phyloP scores from a whole-genome alignment of 2,888 invertebrate genomes.

The Drosophila eohydei region DNA sequence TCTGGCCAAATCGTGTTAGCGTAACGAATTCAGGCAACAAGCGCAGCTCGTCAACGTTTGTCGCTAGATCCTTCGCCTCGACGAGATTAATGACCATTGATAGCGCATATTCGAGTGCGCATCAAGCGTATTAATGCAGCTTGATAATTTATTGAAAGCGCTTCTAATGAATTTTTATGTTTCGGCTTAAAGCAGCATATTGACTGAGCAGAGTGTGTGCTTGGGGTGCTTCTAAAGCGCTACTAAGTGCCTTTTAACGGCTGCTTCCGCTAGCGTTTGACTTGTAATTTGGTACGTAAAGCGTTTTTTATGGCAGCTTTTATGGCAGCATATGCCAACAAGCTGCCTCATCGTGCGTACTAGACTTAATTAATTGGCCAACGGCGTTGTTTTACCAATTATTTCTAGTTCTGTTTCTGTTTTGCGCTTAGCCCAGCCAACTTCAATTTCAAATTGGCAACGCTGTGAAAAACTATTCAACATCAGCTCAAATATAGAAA shows the following conservation, averaged over 20 bases:
- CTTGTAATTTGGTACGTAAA: constrained; percentile 58
- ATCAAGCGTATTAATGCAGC: constrained; percentile 65
- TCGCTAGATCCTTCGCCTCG: not conserved
- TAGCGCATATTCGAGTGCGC: constrained; percentile 70
- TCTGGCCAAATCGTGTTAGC: constrained; percentile 37
- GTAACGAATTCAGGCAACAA: constrained; percentile 32
- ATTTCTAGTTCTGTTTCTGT: constrained; percentile 45
- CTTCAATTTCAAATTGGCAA: constrained; percentile 2
- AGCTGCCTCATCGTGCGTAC: constrained; percentile 54
- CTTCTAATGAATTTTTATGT: constrained; percentile 73
- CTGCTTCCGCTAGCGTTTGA: constrained; percentile 52
- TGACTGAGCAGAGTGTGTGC: not conserved
- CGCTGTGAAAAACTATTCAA: not conserved
- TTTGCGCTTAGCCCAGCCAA: not conserved
- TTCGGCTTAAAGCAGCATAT: constrained; percentile 33
- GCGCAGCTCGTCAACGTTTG: constrained; percentile 27
- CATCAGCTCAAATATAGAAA: not conserved
- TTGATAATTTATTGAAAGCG: constrained; percentile 78
- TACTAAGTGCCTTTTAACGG: constrained; percentile 68
- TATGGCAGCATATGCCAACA: constrained; percentile 66
- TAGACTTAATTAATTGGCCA: constrained; percentile 76
- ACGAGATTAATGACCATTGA: constrained; percentile 73
- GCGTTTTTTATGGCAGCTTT: constrained; percentile 61
- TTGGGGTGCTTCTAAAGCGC: constrained; percentile 45
- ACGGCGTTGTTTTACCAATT: constrained; percentile 62